Percentiles rank a stretch among this genome's conserved stretches.
Conservation (phyloP, 2,113 vertebrate species). For the Sialia sialis region DNA sequence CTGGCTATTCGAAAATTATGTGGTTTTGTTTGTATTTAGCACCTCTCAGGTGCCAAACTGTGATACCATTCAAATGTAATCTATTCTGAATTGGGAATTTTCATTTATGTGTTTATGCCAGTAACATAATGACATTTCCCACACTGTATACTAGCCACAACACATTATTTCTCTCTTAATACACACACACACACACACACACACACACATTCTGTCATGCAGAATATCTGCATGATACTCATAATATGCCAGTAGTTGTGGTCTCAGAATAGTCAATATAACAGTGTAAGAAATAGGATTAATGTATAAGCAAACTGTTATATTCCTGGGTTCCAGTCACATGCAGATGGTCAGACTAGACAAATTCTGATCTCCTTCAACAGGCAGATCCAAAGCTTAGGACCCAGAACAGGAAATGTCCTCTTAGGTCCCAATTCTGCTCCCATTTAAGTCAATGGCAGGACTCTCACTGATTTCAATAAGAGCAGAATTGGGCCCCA, state of each 20-base stretch:
- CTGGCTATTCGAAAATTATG: not conserved
- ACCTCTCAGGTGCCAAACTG: not conserved
- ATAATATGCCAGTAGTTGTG: not conserved
- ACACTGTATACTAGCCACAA: not conserved
- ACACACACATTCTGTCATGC: not conserved
- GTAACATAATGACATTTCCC: not conserved
- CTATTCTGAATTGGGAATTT: not conserved
- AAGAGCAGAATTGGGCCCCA: conserved; percentile 63
- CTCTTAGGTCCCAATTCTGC: conserved; percentile 61
- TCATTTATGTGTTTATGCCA: not conserved
- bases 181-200: not conserved
- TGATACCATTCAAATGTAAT: not conserved
- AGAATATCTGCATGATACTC: not conserved
- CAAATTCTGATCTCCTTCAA: conserved; percentile 27
- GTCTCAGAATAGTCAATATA: not conserved
- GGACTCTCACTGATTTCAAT: conserved; percentile 62
- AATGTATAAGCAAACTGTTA: not conserved
- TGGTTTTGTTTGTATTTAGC: not conserved
- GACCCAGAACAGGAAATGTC: conserved; percentile 4
- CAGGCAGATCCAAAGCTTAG: conserved; percentile 13
- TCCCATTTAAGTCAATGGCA: conserved; percentile 60
- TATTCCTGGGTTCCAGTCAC: not conserved
- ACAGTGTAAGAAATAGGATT: not conserved
- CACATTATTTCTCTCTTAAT: not conserved
- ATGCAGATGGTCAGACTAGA: not conserved